phyloP scores from a whole-genome alignment of 64 coral and sea anemone species.

The Dendrophyllia cribrosa region DNA sequence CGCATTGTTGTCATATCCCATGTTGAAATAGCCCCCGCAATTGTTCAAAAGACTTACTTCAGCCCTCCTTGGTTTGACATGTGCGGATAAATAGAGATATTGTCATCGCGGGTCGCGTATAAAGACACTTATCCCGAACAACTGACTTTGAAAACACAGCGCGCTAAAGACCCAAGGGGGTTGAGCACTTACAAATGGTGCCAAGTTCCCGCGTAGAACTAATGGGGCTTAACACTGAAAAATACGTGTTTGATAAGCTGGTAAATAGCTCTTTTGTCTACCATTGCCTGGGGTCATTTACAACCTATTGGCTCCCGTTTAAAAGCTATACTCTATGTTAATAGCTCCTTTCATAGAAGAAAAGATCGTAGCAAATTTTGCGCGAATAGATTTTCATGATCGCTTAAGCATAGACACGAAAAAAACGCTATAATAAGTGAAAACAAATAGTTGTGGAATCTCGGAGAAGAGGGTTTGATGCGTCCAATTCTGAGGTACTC shows the following conservation, averaged over 20 bases:
- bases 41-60: conserved; percentile 23
- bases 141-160: not conserved
- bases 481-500: too few species aligned
- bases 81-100: conserved; percentile 46
- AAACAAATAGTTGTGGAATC: too few species aligned
- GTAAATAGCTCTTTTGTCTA: conserved; percentile 25
- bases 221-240: conserved; percentile 28
- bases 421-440: not conserved
- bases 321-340: not conserved
- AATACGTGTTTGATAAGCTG: conserved; percentile 5
- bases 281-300: not conserved
- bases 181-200: not conserved
- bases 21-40: conserved; percentile 56
- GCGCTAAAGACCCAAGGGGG: conserved; percentile 13
- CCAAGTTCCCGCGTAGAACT: conserved; percentile 40
- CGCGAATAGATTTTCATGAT: not conserved
- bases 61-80: conserved; percentile 18
- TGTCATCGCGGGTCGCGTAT: conserved; percentile 13
- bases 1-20: conserved; percentile 43
- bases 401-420: not conserved
- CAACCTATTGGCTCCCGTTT: not conserved
- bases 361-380: not conserved
- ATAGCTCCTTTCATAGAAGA: not conserved
- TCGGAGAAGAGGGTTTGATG: too few species aligned
- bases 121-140: conserved; percentile 22